phyloP scores from a whole-genome alignment of 1,140 invertebrate genomes.

The Drosophila persimilis region DNA sequence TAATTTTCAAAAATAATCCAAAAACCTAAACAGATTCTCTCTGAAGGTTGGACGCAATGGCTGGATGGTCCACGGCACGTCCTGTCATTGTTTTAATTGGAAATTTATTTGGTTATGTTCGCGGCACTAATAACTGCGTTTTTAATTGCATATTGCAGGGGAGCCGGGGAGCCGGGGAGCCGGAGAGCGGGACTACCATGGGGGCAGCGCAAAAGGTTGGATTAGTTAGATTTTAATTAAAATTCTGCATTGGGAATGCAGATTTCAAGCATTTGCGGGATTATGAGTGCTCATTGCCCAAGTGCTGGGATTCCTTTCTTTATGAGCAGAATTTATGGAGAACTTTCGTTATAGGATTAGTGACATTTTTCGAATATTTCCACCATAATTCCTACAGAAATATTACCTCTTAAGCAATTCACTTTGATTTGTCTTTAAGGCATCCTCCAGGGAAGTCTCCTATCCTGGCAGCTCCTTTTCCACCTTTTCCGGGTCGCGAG shows the following conservation, averaged over 20 bases:
- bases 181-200: background rate
- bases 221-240: constrained; percentile 43
- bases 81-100: constrained; percentile 58
- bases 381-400: no score
- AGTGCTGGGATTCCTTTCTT: no score
- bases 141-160: constrained; percentile 65
- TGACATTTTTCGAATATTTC: no score
- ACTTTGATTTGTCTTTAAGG: background rate
- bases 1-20: constrained; percentile 46
- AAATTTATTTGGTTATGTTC: constrained; percentile 70
- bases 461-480: background rate
- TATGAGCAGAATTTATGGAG: no score
- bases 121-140: constrained; percentile 54
- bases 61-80: background rate
- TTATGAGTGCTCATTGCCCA: constrained; percentile 7
- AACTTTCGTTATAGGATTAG: no score
- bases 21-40: constrained; percentile 31
- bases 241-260: constrained; percentile 19
- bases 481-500: background rate
- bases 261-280: background rate
- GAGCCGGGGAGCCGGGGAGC: background rate
- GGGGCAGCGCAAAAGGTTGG: background rate
- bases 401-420: no score
- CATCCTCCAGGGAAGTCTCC: no score
- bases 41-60: background rate